These are phyloP conservation scores for Galeopterus variegatus DNA, from an alignment of 2,113 vertebrate genomes.

Conservation along the genomic window DNA sequence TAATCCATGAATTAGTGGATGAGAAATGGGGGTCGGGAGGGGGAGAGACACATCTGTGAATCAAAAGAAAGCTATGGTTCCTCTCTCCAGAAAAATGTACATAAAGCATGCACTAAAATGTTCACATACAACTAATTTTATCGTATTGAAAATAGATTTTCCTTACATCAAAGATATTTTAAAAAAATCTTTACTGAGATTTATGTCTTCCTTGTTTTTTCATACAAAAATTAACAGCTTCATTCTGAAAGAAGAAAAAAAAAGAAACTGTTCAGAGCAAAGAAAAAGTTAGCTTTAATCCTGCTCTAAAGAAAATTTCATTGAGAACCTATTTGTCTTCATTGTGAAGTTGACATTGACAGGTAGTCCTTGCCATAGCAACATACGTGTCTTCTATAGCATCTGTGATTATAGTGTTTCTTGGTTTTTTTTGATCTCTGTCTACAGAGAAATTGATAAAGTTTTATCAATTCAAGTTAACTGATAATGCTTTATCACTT, in stretches of 20 bases:
- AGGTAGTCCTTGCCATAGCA: neutral
- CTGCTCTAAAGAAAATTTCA: conserved; percentile 47
- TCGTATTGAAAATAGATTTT: conserved; percentile 26
- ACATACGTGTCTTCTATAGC: neutral
- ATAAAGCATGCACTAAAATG: neutral
- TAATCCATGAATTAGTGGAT: neutral
- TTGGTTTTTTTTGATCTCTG: neutral
- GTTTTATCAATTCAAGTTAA: neutral
- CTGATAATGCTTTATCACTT: neutral
- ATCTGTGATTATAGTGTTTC: neutral
- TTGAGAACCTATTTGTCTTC: neutral
- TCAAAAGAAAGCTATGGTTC: neutral
- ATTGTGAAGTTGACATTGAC: neutral
- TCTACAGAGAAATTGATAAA: neutral
- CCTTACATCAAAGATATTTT: neutral
- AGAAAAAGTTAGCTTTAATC: conserved; percentile 41
- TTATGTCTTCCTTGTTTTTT: conserved; percentile 1
- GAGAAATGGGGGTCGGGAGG: neutral
- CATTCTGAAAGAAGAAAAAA: neutral
- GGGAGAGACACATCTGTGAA: neutral
- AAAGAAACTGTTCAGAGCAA: neutral
- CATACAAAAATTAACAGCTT: neutral
- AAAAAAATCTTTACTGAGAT: conserved; percentile 8
- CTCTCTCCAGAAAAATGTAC: neutral
- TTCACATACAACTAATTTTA: conserved; percentile 50